Conservation (phyloP, 2,888 invertebrate species). For the Metallyticus violacea region DNA sequence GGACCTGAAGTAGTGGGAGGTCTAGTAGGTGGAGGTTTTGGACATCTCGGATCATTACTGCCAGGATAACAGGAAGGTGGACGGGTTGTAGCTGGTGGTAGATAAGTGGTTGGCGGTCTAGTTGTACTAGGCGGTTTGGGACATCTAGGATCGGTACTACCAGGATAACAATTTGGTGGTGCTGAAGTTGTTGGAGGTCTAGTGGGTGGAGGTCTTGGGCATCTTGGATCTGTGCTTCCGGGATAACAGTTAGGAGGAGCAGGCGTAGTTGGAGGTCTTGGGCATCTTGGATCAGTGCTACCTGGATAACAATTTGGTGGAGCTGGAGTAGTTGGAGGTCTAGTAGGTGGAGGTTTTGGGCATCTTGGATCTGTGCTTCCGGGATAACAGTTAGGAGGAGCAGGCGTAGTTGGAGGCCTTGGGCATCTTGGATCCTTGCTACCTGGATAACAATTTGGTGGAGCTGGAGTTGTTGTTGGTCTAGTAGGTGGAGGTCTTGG, state of each 20-base stretch:
- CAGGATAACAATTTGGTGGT: conserved; percentile 19
- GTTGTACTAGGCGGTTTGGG: conserved; percentile 36
- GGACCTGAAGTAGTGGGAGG: conserved; percentile 20
- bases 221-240: conserved; percentile 28
- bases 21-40: conserved; percentile 35
- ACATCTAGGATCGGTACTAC: conserved; percentile 35
- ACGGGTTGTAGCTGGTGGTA: conserved; percentile 36
- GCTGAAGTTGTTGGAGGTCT: conserved; percentile 37
- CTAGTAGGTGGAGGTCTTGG: conserved; percentile 28
- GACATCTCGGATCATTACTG: conserved; percentile 41
- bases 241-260: conserved; percentile 22
- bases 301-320: conserved; percentile 38
- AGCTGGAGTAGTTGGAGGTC: conserved; percentile 27
- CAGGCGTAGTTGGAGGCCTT: conserved; percentile 18
- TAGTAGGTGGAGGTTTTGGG: conserved; percentile 39
- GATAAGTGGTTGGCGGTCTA: conserved; percentile 39
- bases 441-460: conserved; percentile 31
- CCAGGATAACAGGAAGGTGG: conserved; percentile 32
- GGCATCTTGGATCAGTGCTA: conserved; percentile 40
- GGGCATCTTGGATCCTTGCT: conserved; percentile 25
- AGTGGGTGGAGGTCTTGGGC: conserved; percentile 18
- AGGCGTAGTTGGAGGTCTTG: conserved; percentile 28
- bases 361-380: conserved; percentile 37
- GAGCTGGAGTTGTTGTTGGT: conserved; percentile 40
- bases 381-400: conserved; percentile 41